Percentiles rank a stretch among this genome's conserved stretches.
These are phyloP conservation scores for Limnephilus lunatus DNA, from an alignment of 2,888 invertebrate genomes.

Conservation along the genomic window DNA sequence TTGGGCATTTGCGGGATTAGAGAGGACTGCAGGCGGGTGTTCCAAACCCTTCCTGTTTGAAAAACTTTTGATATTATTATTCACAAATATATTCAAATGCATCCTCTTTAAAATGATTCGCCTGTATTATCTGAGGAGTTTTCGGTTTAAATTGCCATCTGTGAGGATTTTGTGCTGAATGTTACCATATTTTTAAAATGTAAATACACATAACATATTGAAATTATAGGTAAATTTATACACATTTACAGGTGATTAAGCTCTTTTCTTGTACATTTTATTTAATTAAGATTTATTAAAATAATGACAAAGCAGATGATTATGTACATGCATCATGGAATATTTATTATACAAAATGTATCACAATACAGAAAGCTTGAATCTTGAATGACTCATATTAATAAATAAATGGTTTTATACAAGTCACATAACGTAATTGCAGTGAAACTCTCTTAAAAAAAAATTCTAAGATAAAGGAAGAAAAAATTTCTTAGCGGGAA, in stretches of 20 bases:
- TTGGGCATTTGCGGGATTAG: too few relatives aligned
- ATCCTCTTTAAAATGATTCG: too few relatives aligned
- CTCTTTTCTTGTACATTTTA: neutral
- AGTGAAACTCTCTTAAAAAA: too few relatives aligned
- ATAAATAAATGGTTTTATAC: neutral
- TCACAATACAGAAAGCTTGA: neutral
- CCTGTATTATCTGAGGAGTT: too few relatives aligned
- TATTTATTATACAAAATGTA: neutral
- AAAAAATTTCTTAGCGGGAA: too few relatives aligned
- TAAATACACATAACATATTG: neutral
- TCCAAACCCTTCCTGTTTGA: too few relatives aligned
- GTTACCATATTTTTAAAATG: neutral
- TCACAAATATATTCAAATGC: too few relatives aligned
- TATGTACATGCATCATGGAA: neutral
- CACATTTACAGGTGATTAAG: neutral
- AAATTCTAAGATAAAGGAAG: too few relatives aligned
- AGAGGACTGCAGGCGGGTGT: too few relatives aligned
- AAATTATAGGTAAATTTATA: neutral
- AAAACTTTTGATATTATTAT: too few relatives aligned
- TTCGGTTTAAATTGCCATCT: neutral
- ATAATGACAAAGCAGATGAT: neutral
- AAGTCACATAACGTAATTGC: neutral
- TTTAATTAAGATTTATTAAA: neutral
- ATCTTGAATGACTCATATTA: neutral
- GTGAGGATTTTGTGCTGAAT: neutral